A percentile compares a stretch with the other conserved stretches of the same genome.
These are phyloP conservation scores for Haliclona indistincta DNA, from an alignment of 37 sponge, comb jelly and placozoan species.

Conservation along the genomic window DNA sequence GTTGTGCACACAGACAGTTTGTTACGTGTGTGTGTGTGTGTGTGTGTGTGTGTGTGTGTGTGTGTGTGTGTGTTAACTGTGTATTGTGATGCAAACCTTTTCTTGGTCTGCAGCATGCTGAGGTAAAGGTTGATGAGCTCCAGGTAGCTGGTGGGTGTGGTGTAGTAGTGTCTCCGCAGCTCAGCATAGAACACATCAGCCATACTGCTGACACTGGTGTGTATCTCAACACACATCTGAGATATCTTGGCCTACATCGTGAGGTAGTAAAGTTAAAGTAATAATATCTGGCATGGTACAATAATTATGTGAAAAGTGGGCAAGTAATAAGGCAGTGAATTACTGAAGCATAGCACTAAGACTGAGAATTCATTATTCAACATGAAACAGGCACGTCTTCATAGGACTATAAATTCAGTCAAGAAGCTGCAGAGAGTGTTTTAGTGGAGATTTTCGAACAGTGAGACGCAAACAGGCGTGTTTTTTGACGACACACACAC, in stretches of 20 bases:
- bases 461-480: no score
- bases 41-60: neutral
- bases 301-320: no score
- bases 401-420: no score
- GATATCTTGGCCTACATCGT: slow-evolving; percentile 73
- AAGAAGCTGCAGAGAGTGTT: no score
- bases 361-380: no score
- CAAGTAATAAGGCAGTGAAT: no score
- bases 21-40: neutral
- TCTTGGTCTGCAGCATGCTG: slow-evolving; percentile 93
- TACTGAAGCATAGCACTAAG: no score
- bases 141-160: slow-evolving; percentile 98
- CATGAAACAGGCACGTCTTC: no score
- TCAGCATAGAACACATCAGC: slow-evolving; percentile 94
- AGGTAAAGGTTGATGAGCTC: slow-evolving; percentile 97
- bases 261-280: no score
- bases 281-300: no score
- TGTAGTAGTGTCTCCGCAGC: slow-evolving; percentile 92
- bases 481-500: no score
- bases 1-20: neutral
- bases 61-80: neutral
- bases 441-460: no score
- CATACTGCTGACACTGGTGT: slow-evolving; percentile 90
- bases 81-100: slow-evolving; percentile 36
- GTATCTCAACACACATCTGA: slow-evolving; percentile 95